Evolutionary conservation across 2,797 vertebrate species (phyloP).

Genomic region (Tokudaia muenninki): DNA sequence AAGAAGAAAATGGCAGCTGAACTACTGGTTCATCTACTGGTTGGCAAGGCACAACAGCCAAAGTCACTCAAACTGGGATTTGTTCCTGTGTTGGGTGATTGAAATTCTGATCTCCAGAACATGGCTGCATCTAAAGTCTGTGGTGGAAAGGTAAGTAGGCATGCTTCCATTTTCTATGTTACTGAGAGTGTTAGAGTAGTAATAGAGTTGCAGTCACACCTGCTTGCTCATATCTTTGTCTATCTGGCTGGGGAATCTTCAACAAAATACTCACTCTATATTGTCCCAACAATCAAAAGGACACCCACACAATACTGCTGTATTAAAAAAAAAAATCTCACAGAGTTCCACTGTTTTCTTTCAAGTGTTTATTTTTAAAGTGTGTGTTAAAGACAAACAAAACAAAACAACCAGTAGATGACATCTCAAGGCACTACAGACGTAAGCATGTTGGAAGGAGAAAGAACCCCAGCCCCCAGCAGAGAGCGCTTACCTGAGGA

Average conservation of each 20-base stretch:
- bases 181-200: not conserved
- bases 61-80: not conserved
- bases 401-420: not conserved
- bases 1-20: not conserved
- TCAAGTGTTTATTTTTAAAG: not conserved
- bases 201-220: not conserved
- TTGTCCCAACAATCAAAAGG: conserved; percentile 26
- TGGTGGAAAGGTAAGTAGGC: not conserved
- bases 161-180: not conserved
- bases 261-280: not conserved
- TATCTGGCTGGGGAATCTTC: not conserved
- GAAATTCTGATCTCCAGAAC: not conserved
- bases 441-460: not conserved
- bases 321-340: conserved; percentile 61
- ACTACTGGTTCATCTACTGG: not conserved
- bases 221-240: not conserved
- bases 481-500: not conserved
- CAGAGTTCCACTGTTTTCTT: conserved; percentile 4
- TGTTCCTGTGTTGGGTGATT: not conserved
- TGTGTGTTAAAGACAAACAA: not conserved
- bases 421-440: not conserved
- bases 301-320: not conserved
- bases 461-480: not conserved
- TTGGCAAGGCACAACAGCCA: not conserved
- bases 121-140: not conserved